Base-by-base conservation (phyloP, 2,113 vertebrate genomes). In the Lophius piscatorius region DNA sequence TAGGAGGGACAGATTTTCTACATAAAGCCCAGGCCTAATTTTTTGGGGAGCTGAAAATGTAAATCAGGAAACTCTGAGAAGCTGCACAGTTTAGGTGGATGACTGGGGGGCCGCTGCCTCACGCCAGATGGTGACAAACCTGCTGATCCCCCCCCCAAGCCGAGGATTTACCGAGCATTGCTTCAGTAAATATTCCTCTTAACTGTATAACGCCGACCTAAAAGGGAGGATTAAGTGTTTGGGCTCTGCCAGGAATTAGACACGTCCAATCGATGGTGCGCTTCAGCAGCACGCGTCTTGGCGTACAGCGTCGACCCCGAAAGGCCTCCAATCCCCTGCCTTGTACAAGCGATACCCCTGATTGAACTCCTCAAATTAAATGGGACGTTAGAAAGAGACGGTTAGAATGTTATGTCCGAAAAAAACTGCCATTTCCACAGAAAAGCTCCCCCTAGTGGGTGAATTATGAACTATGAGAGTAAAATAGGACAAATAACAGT, bases 1-100 rank as follows among this genome's bases (percentile, higher is more conserved):
- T 75, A 89, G 51, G 47, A 72, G 75, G 82, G 76, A 84, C 83
- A 88, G 81, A 88, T 80, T 82, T 87, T 74, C 71, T 82, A 76
- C 84, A 87, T 86, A 83, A 85, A 86, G 76, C 82, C 76, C 73
- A 81, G 76, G 75, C 82, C 76, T 88, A 66, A 86, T 90, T 89
- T 83, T 79, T 46, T 67, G 20, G 69, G 46, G 23, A 54, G 72
- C 67, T 66, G 78, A 76, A 78, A 84, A 80, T 83, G 80, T 81
- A 79, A 84, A 88, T 81, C 64, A 77, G 80, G 52, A 58, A 74
- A 76, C 55, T 73, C 56, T 47, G 74, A 72, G 62, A 71, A 50
- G 81, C 68, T 76, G 63, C 67, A 76, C 72, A 78, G 78, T 85
- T 85, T 79, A 83, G 73, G 79, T 71, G 62, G 73, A 82, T 79